Evolutionary conservation across 2,113 vertebrate genomes (phyloP).

Genomic region (Motacilla tschutschensis): DNA sequence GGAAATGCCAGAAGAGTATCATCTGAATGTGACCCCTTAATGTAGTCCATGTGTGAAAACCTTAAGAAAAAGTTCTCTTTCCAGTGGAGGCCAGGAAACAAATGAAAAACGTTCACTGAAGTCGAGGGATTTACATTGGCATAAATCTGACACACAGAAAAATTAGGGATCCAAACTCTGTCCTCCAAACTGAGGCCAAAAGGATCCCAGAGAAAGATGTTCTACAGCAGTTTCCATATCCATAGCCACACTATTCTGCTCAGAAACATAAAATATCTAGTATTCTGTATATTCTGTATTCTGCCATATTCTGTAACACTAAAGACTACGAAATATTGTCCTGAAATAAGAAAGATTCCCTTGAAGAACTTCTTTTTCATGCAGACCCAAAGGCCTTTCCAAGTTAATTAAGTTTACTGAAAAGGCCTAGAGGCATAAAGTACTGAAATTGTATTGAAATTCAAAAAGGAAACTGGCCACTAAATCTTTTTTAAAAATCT

Average conservation of each 20-base stretch:
- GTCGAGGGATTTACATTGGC: constrained; percentile 45
- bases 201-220: neutral
- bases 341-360: neutral
- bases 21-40: constrained; percentile 60
- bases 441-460: neutral
- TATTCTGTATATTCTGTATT: too few relatives aligned
- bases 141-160: constrained; percentile 43
- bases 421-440: neutral
- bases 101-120: constrained; percentile 48
- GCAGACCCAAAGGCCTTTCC: neutral
- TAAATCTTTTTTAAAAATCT: constrained; percentile 28
- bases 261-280: neutral
- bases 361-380: neutral
- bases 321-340: neutral
- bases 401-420: neutral
- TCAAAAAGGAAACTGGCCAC: neutral
- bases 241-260: neutral
- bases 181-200: neutral
- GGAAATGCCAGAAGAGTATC: constrained; percentile 59
- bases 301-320: neutral
- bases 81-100: constrained; percentile 42
- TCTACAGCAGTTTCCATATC: neutral
- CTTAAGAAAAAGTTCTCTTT: constrained; percentile 27
- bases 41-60: constrained; percentile 62
- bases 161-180: neutral